Base-by-base conservation (phyloP, 2,113 vertebrate species). In the Hydrochoerus hydrochaeris region DNA sequence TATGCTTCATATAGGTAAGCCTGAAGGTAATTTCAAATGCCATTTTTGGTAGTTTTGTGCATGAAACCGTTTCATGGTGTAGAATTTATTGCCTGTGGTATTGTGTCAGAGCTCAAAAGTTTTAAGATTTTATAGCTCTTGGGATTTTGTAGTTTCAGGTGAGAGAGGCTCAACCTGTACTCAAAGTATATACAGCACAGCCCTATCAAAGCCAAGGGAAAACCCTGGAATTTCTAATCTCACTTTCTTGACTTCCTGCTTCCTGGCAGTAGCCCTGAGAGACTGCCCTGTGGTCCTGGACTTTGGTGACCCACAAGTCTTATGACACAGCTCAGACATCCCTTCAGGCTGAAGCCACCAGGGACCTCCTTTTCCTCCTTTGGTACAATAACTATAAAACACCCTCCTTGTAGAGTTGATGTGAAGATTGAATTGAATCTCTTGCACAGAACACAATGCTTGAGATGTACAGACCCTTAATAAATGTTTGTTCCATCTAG, bases 151-250 rank as follows among this genome's bases (percentile, higher is more conserved):
- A 60, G 49, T 32, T 80, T 85, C 0, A 3, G 17, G 8, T 46
- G 24, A 35, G 7, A 54, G 38, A 16, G n/a, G 28, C 35, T 44
- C 62, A 41, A 9, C 5, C 16, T 67, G 28, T 52, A 49, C 58
- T 85, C 17, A 38, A 80, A 86, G 85, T 41, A 10, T 54, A 10
- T 20, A 9, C 19, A 7, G 38, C 4, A 19, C 0, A 28, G 5
- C 62, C 63, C 57, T 65, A 1, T 5, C 6, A 16, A 63, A 67
- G 49, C 62, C 20, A 5, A n/a, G 14, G 54, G 9, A 44, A 77
- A 91, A 3, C 7, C 13, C 2, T 30, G 3, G 4, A 24, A 57
- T 12, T 4, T 32, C 7, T 0, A 0, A 1, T 71, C 22, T 89
- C 26, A 2, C 24, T 24, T 16, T 3, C 32, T 60, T 75, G 10